Evolutionary conservation across 1,140 invertebrate genomes (phyloP).

Genomic region (Anthonomus grandis): DNA sequence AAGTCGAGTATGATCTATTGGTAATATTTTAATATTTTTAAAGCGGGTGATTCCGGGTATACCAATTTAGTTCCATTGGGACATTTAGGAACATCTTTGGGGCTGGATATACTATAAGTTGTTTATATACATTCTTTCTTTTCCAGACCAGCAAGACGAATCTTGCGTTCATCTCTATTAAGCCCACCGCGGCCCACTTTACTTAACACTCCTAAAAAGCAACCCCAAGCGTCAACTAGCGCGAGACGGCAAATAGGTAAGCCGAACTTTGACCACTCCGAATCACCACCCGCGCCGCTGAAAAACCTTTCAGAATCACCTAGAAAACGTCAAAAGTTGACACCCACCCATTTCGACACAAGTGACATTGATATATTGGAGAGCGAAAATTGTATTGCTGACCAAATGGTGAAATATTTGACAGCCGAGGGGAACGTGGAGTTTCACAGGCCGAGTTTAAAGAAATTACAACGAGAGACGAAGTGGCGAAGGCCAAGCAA

Average conservation of each 20-base stretch:
- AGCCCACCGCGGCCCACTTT: slow-evolving; percentile 29
- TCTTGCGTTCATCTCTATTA: slow-evolving; percentile 23
- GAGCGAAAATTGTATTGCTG: slow-evolving; percentile 23
- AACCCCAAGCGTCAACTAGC: slow-evolving; percentile 25
- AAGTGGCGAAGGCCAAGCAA: slow-evolving; percentile 58
- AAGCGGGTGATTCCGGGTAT: too few species aligned
- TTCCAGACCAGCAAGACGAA: slow-evolving; percentile 25
- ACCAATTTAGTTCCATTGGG: too few species aligned
- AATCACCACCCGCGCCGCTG: slow-evolving; percentile 32
- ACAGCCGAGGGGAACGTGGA: slow-evolving; percentile 52
- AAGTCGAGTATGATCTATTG: too few species aligned
- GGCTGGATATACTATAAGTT: background rate
- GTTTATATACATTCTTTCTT: slow-evolving; percentile 1
- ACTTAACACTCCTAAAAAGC: slow-evolving; percentile 29
- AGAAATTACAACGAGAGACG: slow-evolving; percentile 49
- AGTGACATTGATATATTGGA: slow-evolving; percentile 29
- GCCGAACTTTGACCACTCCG: slow-evolving; percentile 14
- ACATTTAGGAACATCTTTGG: too few species aligned
- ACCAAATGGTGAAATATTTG: slow-evolving; percentile 30
- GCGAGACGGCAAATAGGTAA: slow-evolving; percentile 2
- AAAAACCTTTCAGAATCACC: slow-evolving; percentile 25
- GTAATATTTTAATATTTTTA: too few species aligned
- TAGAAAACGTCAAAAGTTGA: slow-evolving; percentile 28
- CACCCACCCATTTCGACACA: background rate
- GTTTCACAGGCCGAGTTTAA: slow-evolving; percentile 53